These are phyloP conservation scores for Lissonota sp. DNA, from an alignment of 2,888 invertebrate species.

Conservation along the genomic window DNA sequence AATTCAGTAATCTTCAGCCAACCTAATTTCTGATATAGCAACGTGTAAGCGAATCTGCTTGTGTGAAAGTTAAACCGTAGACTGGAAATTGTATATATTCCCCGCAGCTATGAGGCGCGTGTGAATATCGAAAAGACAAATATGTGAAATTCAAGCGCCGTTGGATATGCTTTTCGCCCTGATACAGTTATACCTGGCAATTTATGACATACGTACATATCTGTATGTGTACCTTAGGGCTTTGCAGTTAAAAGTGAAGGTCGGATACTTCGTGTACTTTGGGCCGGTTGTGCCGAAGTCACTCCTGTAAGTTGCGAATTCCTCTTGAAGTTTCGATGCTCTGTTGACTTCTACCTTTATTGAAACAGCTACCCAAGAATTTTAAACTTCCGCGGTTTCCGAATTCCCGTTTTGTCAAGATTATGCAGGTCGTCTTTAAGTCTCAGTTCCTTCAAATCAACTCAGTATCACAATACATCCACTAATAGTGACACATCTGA, in stretches of 20 bases:
- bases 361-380: conserved; percentile 31
- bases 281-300: conserved; percentile 7
- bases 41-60: too few species aligned
- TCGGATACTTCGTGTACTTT: conserved; percentile 28
- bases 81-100: too few species aligned
- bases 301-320: conserved; percentile 11
- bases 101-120: conserved; percentile 15
- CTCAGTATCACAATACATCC: not conserved
- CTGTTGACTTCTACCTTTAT: conserved; percentile 14
- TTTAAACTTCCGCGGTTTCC: conserved; percentile 4
- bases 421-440: not conserved
- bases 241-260: not conserved
- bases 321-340: not conserved
- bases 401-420: not conserved
- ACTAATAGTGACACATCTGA: too few species aligned
- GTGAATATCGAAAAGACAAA: conserved; percentile 59
- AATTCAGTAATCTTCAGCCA: too few species aligned
- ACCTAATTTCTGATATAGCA: too few species aligned
- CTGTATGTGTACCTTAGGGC: not conserved
- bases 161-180: conserved; percentile 30
- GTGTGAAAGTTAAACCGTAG: too few species aligned
- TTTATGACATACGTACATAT: conserved; percentile 20
- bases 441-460: not conserved
- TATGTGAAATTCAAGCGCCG: conserved; percentile 51
- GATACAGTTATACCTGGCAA: conserved; percentile 36